Base-by-base conservation (phyloP, 2,888 invertebrate species). In the Colletes collaris region DNA sequence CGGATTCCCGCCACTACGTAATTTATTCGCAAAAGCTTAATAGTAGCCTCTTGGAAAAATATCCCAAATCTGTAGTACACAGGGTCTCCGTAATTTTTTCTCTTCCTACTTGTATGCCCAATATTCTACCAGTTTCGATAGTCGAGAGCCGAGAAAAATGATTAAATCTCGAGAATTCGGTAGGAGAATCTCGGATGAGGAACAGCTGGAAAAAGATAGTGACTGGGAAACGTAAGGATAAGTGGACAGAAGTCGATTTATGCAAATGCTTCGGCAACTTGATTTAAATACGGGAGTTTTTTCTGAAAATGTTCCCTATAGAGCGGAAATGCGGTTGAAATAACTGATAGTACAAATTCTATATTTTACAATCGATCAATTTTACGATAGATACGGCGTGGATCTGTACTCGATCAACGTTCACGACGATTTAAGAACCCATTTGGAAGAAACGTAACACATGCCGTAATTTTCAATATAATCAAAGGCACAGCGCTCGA, bases 1-100 rank as follows among this genome's bases (percentile, higher is more conserved):
- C 44, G 49, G 70, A 67, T 75, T 27, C 27, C 27, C 27, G 77
- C 67, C 67, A n/a, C 59, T n/a, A 63, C 52, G 46, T 76, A 81
- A 76, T 74, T 87, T 87, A 82, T 82, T 84, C 78, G 68, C 46
- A 52, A 55, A 35, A 44, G 59, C 74, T 46, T 40, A 7, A 7
- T 7, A 27, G 40, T 40, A 4, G 40, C 27, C 27, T 27, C 27
- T 27, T 27, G 27, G 27, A 27, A 27, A 27, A 27, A 27, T 27
- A 27, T 27, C 27, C 27, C 27, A 27, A 27, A 2, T 2, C 27
- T 27, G 27, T 27, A 27, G 27, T 27, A 2, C 27, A 27, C 27
- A 2, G 27, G 27, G 27, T 27, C 27, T 40, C 7, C 40, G 40
- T 40, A 0, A 6, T 40, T 40, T 6, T 40, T 40, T 40, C 6